A percentile compares a stretch with the other conserved stretches of the same genome.
These are phyloP conservation scores for Noctua janthina DNA, from an alignment of 2,888 invertebrate species.

Conservation along the genomic window DNA sequence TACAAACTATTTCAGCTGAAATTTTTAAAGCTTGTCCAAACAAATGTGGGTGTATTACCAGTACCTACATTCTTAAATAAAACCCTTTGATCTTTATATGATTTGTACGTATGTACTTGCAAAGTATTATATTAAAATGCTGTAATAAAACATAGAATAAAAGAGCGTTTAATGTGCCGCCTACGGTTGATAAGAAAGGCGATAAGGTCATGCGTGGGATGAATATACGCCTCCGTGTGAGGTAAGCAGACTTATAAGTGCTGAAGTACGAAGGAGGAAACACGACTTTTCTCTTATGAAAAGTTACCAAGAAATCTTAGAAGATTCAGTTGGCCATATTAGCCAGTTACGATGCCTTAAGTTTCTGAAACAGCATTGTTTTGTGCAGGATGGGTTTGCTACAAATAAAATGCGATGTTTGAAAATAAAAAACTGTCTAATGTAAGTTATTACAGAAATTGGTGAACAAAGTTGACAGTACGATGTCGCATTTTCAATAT, in stretches of 20 bases:
- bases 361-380: background rate
- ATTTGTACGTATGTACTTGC: background rate
- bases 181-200: background rate
- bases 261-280: background rate
- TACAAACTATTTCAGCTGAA: background rate
- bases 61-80: background rate
- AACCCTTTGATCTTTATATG: background rate
- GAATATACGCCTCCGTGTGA: background rate
- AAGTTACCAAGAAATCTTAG: background rate
- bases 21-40: background rate
- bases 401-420: too few relatives aligned
- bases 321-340: background rate
- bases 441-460: too few relatives aligned
- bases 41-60: constrained; percentile 12
- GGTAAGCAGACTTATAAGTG: background rate
- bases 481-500: too few relatives aligned
- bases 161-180: background rate
- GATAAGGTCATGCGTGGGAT: constrained; percentile 26
- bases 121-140: background rate
- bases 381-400: too few relatives aligned
- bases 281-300: background rate
- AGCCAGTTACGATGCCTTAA: background rate
- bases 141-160: background rate
- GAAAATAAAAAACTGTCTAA: too few relatives aligned
- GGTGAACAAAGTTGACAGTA: too few relatives aligned